phyloP scores from a whole-genome alignment of 1,140 invertebrate genomes.

The Cryptotermes secundus region DNA sequence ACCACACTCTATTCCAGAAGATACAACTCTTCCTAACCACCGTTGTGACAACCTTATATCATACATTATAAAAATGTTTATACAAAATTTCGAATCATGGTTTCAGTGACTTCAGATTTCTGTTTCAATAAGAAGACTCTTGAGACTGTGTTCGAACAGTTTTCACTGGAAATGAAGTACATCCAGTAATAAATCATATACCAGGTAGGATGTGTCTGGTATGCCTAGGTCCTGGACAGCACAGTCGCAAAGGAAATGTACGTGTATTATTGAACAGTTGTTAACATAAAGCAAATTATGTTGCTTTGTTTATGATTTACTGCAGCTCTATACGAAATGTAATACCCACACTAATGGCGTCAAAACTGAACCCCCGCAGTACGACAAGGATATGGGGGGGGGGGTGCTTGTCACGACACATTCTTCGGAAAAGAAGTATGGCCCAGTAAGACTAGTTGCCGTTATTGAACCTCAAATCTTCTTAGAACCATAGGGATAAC shows the following conservation, averaged over 20 bases:
- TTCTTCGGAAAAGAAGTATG: neutral
- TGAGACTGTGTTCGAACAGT: too few relatives aligned
- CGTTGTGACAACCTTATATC: too few relatives aligned
- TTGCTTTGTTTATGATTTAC: neutral
- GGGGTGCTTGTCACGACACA: neutral
- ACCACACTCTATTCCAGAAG: too few relatives aligned
- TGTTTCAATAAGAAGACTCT: too few relatives aligned
- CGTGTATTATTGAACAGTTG: neutral
- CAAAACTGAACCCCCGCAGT: neutral
- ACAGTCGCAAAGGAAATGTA: neutral
- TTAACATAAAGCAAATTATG: slow-evolving; percentile 6
- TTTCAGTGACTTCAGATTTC: too few relatives aligned
- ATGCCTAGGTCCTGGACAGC: neutral
- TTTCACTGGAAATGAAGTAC: too few relatives aligned
- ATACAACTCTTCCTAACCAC: too few relatives aligned
- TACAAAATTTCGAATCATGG: too few relatives aligned
- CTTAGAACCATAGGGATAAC: too few relatives aligned
- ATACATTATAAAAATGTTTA: too few relatives aligned
- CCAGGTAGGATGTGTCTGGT: neutral
- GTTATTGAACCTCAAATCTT: neutral
- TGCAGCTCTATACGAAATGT: neutral
- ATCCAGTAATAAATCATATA: too few relatives aligned
- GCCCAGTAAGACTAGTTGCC: neutral
- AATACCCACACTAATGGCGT: neutral
- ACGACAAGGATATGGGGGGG: neutral